Base-by-base conservation (phyloP, 2,797 vertebrate genomes). In the Trichosurus vulpecula region DNA sequence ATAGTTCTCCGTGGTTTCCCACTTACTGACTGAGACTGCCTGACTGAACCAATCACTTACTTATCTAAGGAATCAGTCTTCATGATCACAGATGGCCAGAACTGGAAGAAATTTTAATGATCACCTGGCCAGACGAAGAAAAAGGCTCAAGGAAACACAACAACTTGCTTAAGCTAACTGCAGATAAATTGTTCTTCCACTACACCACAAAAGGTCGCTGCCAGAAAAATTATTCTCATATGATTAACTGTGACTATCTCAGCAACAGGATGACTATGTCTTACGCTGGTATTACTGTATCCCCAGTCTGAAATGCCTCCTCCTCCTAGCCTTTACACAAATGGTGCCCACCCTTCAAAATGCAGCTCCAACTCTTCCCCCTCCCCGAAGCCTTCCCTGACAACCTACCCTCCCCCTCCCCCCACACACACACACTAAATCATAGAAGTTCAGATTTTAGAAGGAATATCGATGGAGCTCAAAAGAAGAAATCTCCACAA, bases 211-310 rank as follows among this genome's bases (percentile, higher is more conserved):
- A 61, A 61, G 31, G 27, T 35, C 4, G 35, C 58, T 61, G 56
- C 51, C 92, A 93, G 66, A 90, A 95, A 90, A 66, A 55, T 74
- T 90, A 93, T 94, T 94, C 91, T 96, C 54, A 56, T 14, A 92
- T 16, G 55, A 92, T 58, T 92, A 66, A 66, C 35, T 66, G 35
- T 66, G 61, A 66, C 35, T n/a, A 35, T 66, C 61, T 66, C 52
- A 52, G 41, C 56, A 90, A 1, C 41, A 95, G 52, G 57, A 94
- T 91, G 89, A 96, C 27, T 16, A 41, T 52, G 51, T 92, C 30
- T 55, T 93, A 61, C 91, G 92, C 30, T 57, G 87, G 93, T 31
- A 35, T 94, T 31, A 30, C 90, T 61, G 35, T 27, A 54, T 41
- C 53, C 41, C 35, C 29, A 9, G 30, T 27, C 90, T 92, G 57